Base-by-base conservation (phyloP, 2,797 vertebrate genomes). In the Masticophis lateralis region DNA sequence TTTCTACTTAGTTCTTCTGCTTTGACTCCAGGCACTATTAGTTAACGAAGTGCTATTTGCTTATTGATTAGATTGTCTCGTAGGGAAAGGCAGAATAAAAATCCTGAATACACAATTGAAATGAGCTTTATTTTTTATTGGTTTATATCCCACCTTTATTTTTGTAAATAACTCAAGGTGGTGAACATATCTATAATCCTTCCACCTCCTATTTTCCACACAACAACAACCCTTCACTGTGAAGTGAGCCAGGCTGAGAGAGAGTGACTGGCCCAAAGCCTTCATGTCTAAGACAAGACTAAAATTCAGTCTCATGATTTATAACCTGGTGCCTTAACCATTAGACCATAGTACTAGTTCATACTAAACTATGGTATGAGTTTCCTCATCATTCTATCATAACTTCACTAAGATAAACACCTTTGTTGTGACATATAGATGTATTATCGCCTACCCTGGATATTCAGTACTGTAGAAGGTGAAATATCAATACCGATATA, bases 401-500 rank as follows among this genome's bases (percentile, higher is more conserved):
- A 43, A 10, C 18, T 79, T 20, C 32, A 43, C 18, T 79, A 79
- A 37, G 2, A 74, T 66, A n/a, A 66, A 10, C 16, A 79, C 18
- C 16, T 27, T 86, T 27, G n/a, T 22, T 88, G n/a, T 57, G 32
- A 2, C 16, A 74, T 74, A 43, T 74, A 37, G 69, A 20, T 8
- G 32, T 74, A 43, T 74, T 37, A 37, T 8, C 18, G 5, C 69
- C 16, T 79, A 43, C 32, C 69, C 18, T 79, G 69, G 32, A 79
- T 79, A 79, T 43, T 79, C 32, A 37, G 69, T 74, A 20, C 32
- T 18, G 69, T 79, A 37, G 32, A 37, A 16, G 66, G 8, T 57
- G 6, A 88, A 59, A 28, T 25, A 12, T 74, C 37, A 79, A 60
- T 22, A 94, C 94, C 92, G 91, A 93, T 43, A 11, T 90, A 25